Conservation (phyloP, 1,140 invertebrate genomes). For the Solenopsis fugax region DNA sequence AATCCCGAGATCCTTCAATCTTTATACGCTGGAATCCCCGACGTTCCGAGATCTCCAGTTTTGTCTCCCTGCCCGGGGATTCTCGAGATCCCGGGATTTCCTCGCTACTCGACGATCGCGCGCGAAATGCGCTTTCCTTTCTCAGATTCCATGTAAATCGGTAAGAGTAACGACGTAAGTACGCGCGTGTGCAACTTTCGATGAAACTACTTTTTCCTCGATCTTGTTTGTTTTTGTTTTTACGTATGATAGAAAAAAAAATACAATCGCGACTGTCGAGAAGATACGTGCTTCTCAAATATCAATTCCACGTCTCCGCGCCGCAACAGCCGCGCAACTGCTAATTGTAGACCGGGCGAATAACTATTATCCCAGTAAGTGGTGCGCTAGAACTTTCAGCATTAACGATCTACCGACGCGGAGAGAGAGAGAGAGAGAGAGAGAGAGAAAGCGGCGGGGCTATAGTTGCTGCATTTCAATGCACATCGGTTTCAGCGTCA, state of each 20-base stretch:
- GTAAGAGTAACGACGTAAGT: slow-evolving; percentile 8
- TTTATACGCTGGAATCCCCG: slow-evolving; percentile 44
- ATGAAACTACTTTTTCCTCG: background rate
- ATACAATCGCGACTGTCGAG: background rate
- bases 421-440: too few species aligned
- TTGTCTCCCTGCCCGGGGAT: slow-evolving; percentile 28
- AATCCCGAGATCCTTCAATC: slow-evolving; percentile 52
- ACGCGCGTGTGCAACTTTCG: background rate
- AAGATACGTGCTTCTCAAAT: background rate
- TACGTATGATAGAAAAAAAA: background rate
- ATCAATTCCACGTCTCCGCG: background rate
- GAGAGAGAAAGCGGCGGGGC: too few species aligned
- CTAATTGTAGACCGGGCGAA: slow-evolving; percentile 41
- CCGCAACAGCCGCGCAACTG: slow-evolving; percentile 14
- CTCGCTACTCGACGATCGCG: slow-evolving; percentile 41
- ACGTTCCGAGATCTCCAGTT: slow-evolving; percentile 49
- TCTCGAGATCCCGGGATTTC: slow-evolving; percentile 39
- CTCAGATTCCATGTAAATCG: slow-evolving; percentile 42
- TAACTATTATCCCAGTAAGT: slow-evolving; percentile 53
- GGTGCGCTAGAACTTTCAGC: slow-evolving; percentile 52
- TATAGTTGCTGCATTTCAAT: slow-evolving; percentile 42
- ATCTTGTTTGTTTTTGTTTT: background rate
- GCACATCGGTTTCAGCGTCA: slow-evolving; percentile 58
- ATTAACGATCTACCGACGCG: slow-evolving; percentile 45
- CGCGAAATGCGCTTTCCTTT: slow-evolving; percentile 23